Base-by-base conservation (phyloP, 2,113 vertebrate species). In the Gnathonemus echidnorhynchus region DNA sequence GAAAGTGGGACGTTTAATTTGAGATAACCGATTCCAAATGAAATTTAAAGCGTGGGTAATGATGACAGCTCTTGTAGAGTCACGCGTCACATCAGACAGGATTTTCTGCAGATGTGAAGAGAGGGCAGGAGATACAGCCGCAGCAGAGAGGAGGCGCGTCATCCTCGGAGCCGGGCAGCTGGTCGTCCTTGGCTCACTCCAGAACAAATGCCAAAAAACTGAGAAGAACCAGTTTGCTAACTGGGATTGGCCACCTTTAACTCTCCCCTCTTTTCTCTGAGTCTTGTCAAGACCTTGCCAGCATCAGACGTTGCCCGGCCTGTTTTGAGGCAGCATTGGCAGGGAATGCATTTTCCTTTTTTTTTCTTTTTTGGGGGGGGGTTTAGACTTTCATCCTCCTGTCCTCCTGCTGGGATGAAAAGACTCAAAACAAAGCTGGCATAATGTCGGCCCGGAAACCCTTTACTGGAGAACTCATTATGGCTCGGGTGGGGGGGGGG, bases 371-470 rank as follows among this genome's bases (percentile, higher is more conserved):
- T 49, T 52, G 21, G 1, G 0, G 42, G 39, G 77, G 62, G 66
- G 46, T 35, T 31, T 74, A 49, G 1, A 27, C 88, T 88, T 88
- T 70, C 58, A 66, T 50, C 48, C 70, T 46, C 15, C 35, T 52
- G 49, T 27, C 27, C 50, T 39, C 86, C 70, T 35, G 45, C 52
- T 49, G 45, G 27, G 48, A 89, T 77, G 11, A 89, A 77, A 74
- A 52, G 48, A 15, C 8, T 1, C 88, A 91, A 80, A 94, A 93
- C 94, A 93, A 93, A 90, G 89, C 83, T 90, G 90, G 90, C 89
- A 90, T 91, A 91, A 92, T 58, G 87, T 91, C 90, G 92, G 93
- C 93, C 92, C 92, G 92, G 93, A 93, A 94, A 92, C 92, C 91
- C 91, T 94, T 93, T 91, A 83, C 88, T 94, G 92, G 94, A 94